Base-by-base conservation (phyloP, 2,113 vertebrate genomes). In the Odocoileus hemionus region DNA sequence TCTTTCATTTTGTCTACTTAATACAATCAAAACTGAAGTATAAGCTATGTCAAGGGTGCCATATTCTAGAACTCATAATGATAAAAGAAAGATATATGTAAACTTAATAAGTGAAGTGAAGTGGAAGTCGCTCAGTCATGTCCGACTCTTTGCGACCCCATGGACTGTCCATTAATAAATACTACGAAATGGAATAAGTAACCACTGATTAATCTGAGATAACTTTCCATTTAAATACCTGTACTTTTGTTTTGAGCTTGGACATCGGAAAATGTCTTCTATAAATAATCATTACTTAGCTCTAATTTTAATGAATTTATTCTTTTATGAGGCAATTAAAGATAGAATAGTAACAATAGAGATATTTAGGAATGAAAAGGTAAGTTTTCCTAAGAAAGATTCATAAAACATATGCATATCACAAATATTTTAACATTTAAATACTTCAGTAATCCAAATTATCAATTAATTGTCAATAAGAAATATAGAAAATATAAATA, bases 391-490 rank as follows among this genome's bases (percentile, higher is more conserved):
- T 93, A 79, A 83, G 55, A 58, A 96, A 88, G 50, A 94, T 54
- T 78, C 16, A 82, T 39, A 76, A 60, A 67, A 89, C 17, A 3
- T 83, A 85, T 47, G 36, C 52, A 97, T n/a, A 70, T 61, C 39
- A 84, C 6, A 79, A 13, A 57, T 25, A 88, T 45, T 88, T 94
- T 94, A 91, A 97, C 25, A 61, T 52, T 97, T 92, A 82, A 96
- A 83, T 54, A 91, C 5, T 78, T 70, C 64, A 80, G 17, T 21
- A 50, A 84, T 33, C 36, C 6, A 92, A 96, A 98, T 80, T 12
- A 82, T 70, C 60, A 79, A 86, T 92, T 60, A 89, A 90, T 17
- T 21, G 93, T 43, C 21, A 92, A 61, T 45, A 91, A 30, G 15
- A 97, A 97, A 13, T 86, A 91, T 61, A 82, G 16, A 98, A 89